phyloP scores from a whole-genome alignment of 2,888 invertebrate species.

The Exephanes ischioxanthus region DNA sequence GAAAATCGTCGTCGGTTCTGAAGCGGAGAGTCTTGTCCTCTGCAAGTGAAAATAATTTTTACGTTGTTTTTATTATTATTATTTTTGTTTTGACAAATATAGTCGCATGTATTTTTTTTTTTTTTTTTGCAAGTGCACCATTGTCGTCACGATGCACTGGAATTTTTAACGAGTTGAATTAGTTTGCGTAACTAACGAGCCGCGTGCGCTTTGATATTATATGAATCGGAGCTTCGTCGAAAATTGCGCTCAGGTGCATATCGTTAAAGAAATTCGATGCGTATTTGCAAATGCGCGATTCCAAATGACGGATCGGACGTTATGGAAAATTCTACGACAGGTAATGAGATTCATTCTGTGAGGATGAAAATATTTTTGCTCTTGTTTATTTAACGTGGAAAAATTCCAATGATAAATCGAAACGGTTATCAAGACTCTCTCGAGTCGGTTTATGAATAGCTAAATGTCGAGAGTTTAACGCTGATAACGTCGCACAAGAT shows the following conservation, averaged over 20 bases:
- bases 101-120: not conserved
- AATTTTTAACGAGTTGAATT: not conserved
- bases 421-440: not conserved
- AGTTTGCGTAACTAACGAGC: slow-evolving; percentile 7
- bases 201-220: slow-evolving; percentile 6
- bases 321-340: not conserved
- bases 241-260: not conserved
- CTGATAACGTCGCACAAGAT: slow-evolving; percentile 35
- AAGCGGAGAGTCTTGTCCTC: slow-evolving; percentile 89
- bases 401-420: not conserved
- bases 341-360: not conserved
- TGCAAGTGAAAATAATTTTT: slow-evolving; percentile 72
- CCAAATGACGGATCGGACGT: not conserved
- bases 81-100: not conserved
- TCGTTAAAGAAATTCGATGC: slow-evolving; percentile 13
- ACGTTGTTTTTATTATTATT: not conserved
- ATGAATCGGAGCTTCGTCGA: not conserved
- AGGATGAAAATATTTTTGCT: not conserved
- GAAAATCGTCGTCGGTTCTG: slow-evolving; percentile 91
- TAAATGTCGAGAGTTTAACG: slow-evolving; percentile 9
- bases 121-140: not conserved
- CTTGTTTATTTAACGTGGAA: not conserved
- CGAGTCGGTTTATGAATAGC: slow-evolving; percentile 4
- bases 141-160: too few relatives aligned
- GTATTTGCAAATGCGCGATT: not conserved